Conservation (phyloP, 2,113 vertebrate genomes). For the Eublepharis macularius region DNA sequence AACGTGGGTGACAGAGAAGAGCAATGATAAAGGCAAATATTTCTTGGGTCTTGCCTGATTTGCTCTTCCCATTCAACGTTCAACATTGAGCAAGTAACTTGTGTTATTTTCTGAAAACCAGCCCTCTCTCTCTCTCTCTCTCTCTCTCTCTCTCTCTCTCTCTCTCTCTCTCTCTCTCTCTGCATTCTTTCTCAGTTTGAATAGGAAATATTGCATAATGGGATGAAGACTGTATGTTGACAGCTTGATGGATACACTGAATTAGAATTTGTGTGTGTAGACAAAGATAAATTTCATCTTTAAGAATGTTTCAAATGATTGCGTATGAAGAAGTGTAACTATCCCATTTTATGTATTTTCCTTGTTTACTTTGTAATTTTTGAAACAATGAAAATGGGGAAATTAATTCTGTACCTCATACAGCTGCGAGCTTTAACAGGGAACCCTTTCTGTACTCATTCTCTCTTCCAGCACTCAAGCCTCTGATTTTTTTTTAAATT, state of each 20-base stretch:
- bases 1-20: too few relatives aligned
- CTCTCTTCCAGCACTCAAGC: not conserved
- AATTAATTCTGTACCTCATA: not conserved
- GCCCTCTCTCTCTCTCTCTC: not conserved
- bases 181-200: not conserved
- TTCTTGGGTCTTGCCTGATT: too few relatives aligned
- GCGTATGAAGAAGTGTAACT: not conserved
- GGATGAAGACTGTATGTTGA: not conserved
- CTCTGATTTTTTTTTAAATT: not conserved
- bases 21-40: too few relatives aligned
- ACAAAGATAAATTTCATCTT: not conserved
- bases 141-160: not conserved
- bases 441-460: not conserved
- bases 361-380: not conserved
- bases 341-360: not conserved
- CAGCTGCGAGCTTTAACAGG: not conserved
- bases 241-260: conserved; percentile 2
- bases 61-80: too few relatives aligned
- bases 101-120: not conserved
- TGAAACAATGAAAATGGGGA: not conserved
- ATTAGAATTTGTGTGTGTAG: not conserved
- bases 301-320: not conserved
- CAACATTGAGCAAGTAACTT: too few relatives aligned
- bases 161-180: not conserved
- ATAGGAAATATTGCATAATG: not conserved